Evolutionary conservation across 1,140 invertebrate genomes (phyloP), one percentile per base, ranked within the genome.

Genomic region (Xylocopa sonorina): DNA sequence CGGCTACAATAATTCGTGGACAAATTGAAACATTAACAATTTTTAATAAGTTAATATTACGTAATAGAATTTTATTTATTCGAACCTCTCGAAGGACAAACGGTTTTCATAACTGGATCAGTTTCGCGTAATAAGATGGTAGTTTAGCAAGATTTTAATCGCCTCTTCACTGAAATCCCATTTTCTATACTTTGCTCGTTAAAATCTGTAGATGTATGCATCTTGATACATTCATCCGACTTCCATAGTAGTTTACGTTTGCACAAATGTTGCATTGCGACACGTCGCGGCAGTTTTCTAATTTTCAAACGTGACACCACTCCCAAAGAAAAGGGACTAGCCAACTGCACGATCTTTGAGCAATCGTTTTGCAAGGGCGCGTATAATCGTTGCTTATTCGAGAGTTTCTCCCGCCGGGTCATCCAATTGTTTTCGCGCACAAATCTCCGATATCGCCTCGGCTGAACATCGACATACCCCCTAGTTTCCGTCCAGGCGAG

Each of bases 401-500:
- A 57, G 62, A 75, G 55, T 67, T 67, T 80, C 43, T 34, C 43
- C 76, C 46, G n/a, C 41, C 32, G 32, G 55, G 16, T 29, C 34
- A 58, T 66, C 27, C 58, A 43, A 81, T 78, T 72, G 67, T 81
- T 72, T 81, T 64, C 57, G 50, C 51, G 41, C 58, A 64, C 48
- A 71, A 78, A 81, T 78, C 79, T 77, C 34, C 62, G 46, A 62
- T 80, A 71, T 71, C 66, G 29, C 16, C 27, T 21, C 4, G 0
- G 51, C 51, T 41, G n/a, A 55, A 48, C 18, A 21, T 34, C 29
- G 18, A 1, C 21, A 4, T n/a, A 7, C 38, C 27, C 18, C 1
- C 38, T n/a, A n/a, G 41, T 29, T 41, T 43, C 62, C 27, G 24
- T 32, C 3, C 0, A 12, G 16, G 4, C 46, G 21, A 6, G 34